Percentiles rank a stretch among this genome's conserved stretches.
phyloP scores from a whole-genome alignment of 2,113 vertebrate species.

The Picathartes gymnocephalus region DNA sequence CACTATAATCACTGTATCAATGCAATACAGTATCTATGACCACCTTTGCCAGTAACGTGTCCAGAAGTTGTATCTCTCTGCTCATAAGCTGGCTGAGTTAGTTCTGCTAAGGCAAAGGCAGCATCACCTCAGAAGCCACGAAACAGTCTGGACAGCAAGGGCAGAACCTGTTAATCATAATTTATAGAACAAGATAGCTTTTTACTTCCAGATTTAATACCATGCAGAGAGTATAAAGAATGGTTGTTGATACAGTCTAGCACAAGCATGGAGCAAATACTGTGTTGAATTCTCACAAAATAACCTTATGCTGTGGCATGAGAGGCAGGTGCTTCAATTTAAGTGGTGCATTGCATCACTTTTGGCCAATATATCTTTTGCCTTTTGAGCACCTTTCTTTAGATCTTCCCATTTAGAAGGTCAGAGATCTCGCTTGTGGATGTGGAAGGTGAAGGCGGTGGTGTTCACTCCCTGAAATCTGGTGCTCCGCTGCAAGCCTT shows the following conservation, averaged over 20 bases:
- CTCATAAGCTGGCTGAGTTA: neutral
- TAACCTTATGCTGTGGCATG: neutral
- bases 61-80: neutral
- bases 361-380: neutral
- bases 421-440: neutral
- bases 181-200: neutral
- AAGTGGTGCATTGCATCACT: neutral
- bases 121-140: neutral
- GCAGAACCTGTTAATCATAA: neutral
- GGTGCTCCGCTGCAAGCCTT: neutral
- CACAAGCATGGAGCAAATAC: neutral
- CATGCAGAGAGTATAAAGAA: neutral
- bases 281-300: neutral
- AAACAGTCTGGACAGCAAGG: neutral
- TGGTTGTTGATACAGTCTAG: neutral
- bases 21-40: neutral
- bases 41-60: neutral
- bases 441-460: accelerated
- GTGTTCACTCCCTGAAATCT: neutral
- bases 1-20: neutral
- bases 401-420: neutral
- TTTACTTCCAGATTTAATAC: neutral
- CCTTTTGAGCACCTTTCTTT: neutral
- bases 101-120: neutral
- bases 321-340: neutral